A percentile compares a stretch with the other conserved stretches of the same genome.
Conservation (phyloP, 1,140 invertebrate genomes). For the Macrotrachela quadricornifera region DNA sequence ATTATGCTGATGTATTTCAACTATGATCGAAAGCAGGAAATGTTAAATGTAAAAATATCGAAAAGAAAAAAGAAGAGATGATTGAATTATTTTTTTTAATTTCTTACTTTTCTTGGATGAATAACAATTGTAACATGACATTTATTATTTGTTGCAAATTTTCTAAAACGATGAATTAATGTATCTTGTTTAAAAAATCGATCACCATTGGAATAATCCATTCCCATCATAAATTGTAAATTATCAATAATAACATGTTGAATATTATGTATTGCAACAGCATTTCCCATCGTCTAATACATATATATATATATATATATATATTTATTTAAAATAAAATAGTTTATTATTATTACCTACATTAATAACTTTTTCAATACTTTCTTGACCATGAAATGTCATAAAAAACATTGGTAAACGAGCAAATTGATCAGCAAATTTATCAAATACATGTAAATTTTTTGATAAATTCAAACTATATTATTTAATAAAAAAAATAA, state of each 20-base stretch:
- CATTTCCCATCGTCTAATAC: conserved; percentile 60
- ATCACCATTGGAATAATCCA: conserved; percentile 43
- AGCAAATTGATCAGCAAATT: conserved; percentile 57
- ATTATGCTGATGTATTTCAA: too few species aligned
- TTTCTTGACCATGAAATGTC: conserved; percentile 79
- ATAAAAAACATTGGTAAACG: conserved; percentile 74
- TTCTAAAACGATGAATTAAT: conserved; percentile 60
- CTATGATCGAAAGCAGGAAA: too few species aligned
- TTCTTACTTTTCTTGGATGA: conserved; percentile 64
- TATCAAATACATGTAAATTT: conserved; percentile 52
- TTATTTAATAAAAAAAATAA: too few species aligned
- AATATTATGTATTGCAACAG: conserved; percentile 73
- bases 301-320: background rate
- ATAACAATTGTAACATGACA: conserved; percentile 90
- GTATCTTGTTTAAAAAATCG: conserved; percentile 69
- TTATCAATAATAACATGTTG: conserved; percentile 91
- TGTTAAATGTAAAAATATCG: too few species aligned
- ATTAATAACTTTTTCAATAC: conserved; percentile 64
- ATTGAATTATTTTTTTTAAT: background rate
- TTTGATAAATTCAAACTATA: conserved; percentile 43
- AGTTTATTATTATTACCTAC: conserved; percentile 30
- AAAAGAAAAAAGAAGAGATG: background rate
- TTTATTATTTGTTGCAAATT: conserved; percentile 70
- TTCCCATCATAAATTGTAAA: conserved; percentile 94
- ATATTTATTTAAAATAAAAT: conserved; percentile 11